Evolutionary conservation across 1,140 invertebrate genomes (phyloP), one percentile per base, ranked within the genome.

Genomic region (Drosophila nasuta): DNA sequence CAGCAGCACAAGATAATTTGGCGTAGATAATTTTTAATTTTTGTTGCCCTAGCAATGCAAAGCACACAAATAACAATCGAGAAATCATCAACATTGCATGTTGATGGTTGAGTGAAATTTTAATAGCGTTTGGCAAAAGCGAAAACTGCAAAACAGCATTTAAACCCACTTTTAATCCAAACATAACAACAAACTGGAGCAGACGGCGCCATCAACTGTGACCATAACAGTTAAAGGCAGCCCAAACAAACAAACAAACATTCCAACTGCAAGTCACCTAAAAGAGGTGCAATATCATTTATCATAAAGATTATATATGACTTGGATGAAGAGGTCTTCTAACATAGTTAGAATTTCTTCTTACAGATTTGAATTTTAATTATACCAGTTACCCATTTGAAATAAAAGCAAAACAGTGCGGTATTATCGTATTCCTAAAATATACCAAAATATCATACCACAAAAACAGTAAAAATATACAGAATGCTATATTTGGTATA

Each of bases 21-120:
- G 75, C 82, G 72, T 60, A 82, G 79, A 87, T 87, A 82, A 87
- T 81, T 76, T 78, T 58, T 54, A 79, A 71, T 62, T 71, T 78
- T 71, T 78, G 62, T 69, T 70, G 51, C 33, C 20, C 78, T 71
- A 28, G 48, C 60, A 69, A 8, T 10, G 35, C 11, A 41, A 25
- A 25, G 38, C 11, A 43, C 17, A 33, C 43, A 38, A 49, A 64
- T 38, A 20, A 71, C 58, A 87, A 74, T 77, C 82, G 68, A 79
- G 72, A 82, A 79, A 82, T 74, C 62, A 82, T 74, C 62, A 71
- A 71, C 67, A 69, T 86, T 81, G 78, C 82, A 81, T 79, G 68
- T 79, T 60, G n/a, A 6, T 51, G 13, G 43, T 38, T 35, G 49
- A 74, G 66, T 52, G 70, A 74, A 65, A 65, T 72, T 75, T 66